A percentile compares a stretch with the other conserved stretches of the same genome.
These are phyloP conservation scores for Drosophila parthenogenetica DNA, from an alignment of 2,888 invertebrate genomes.

Conservation along the genomic window DNA sequence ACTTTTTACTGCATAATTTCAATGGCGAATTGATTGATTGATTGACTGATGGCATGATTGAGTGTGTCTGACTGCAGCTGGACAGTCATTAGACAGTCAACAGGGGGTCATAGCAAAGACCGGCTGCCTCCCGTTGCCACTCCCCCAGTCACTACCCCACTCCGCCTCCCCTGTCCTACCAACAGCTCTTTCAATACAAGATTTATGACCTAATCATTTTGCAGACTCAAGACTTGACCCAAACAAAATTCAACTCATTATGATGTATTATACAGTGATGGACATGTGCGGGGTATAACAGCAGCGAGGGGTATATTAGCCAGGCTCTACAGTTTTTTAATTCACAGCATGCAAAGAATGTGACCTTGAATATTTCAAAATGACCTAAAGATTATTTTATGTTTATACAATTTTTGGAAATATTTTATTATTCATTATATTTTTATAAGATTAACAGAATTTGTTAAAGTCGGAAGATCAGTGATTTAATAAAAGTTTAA, in stretches of 20 bases:
- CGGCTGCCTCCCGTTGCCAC: too few relatives aligned
- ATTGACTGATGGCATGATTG: slow-evolving; percentile 41
- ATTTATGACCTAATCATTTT: slow-evolving; percentile 32
- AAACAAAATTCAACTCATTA: slow-evolving; percentile 34
- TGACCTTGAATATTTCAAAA: too few relatives aligned
- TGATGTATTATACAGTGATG: slow-evolving; percentile 1
- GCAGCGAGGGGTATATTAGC: not conserved
- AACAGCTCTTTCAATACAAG: not conserved
- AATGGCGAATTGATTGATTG: slow-evolving; percentile 68
- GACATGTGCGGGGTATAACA: slow-evolving; percentile 1
- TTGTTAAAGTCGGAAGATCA: too few relatives aligned
- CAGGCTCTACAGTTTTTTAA: too few relatives aligned
- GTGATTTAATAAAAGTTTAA: too few relatives aligned
- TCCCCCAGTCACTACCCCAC: not conserved
- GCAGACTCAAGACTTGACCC: slow-evolving; percentile 41
- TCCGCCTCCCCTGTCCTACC: not conserved
- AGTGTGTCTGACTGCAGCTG: slow-evolving; percentile 43
- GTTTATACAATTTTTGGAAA: too few relatives aligned
- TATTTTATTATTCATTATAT: too few relatives aligned
- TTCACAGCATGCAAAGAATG: too few relatives aligned
- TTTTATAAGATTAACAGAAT: too few relatives aligned
- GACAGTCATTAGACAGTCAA: slow-evolving; percentile 52
- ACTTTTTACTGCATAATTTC: slow-evolving; percentile 52
- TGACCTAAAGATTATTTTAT: too few relatives aligned
- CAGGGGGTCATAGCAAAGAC: slow-evolving; percentile 6